Evolutionary conservation across 2,113 vertebrate genomes (phyloP).

Genomic region (Chaenogobius annularis): DNA sequence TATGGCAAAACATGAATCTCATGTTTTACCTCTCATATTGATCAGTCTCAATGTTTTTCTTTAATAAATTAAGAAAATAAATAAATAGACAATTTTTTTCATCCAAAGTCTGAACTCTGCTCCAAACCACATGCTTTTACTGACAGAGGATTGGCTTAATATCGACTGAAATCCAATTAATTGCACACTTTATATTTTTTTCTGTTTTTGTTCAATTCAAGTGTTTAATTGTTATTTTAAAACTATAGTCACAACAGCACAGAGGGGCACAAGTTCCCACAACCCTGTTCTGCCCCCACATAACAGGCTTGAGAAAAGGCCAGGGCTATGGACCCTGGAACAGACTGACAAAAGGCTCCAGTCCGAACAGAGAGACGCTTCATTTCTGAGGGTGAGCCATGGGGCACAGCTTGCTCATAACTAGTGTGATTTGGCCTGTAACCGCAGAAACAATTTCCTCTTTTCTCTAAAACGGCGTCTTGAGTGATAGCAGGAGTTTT

Average conservation of each 20-base stretch:
- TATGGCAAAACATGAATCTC: too few species aligned
- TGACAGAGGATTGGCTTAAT: too few species aligned
- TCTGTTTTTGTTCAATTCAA: background rate
- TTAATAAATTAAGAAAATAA: too few species aligned
- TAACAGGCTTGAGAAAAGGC: constrained; percentile 39
- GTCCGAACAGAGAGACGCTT: background rate
- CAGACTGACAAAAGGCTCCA: constrained; percentile 16
- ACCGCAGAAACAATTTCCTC: constrained; percentile 10
- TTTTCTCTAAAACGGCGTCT: constrained; percentile 13
- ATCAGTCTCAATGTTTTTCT: too few species aligned
- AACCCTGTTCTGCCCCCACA: constrained; percentile 45
- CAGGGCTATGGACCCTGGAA: constrained; percentile 18
- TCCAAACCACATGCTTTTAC: too few species aligned
- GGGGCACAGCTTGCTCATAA: background rate
- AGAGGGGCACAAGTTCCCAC: constrained; percentile 38
- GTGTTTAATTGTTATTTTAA: constrained; percentile 9
- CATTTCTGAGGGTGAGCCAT: constrained; percentile 6
- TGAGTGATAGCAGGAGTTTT: constrained; percentile 36
- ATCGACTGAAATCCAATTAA: too few species aligned
- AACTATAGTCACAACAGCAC: constrained; percentile 36
- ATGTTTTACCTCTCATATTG: too few species aligned
- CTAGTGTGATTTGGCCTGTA: background rate
- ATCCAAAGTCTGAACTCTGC: too few species aligned
- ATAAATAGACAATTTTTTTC: too few species aligned
- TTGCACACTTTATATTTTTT: too few species aligned